Conservation (phyloP, 2,797 vertebrate genomes). For the Triplophysa bombifrons region DNA sequence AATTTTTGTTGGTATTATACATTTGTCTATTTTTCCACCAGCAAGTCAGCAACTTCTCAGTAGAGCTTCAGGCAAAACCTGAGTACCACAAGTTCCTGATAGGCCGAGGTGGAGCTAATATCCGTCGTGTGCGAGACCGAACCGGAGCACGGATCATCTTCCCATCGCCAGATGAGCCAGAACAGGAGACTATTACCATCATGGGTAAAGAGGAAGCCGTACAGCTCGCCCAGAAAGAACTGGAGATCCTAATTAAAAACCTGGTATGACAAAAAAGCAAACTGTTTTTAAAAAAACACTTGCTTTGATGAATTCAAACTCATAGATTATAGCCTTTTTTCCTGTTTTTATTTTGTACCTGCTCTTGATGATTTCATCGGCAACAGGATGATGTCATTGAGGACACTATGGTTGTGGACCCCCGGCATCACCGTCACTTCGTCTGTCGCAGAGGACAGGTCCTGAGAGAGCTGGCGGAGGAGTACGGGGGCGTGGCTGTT, state of each 20-base stretch:
- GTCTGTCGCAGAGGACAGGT: slow-evolving; percentile 80
- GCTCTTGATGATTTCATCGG: slow-evolving; percentile 8
- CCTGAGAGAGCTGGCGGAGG: slow-evolving; percentile 79
- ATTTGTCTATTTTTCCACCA: slow-evolving; percentile 49
- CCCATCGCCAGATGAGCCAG: slow-evolving; percentile 75
- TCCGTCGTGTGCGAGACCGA: slow-evolving; percentile 77
- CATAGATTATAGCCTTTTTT: neutral
- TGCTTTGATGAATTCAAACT: neutral
- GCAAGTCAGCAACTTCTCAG: slow-evolving; percentile 83
- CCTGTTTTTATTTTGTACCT: neutral
- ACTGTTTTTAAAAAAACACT: neutral
- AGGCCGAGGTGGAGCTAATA: slow-evolving; percentile 78
- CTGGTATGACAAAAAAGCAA: slow-evolving; percentile 67
- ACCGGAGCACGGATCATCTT: slow-evolving; percentile 82
- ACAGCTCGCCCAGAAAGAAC: slow-evolving; percentile 75
- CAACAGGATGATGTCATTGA: slow-evolving; percentile 83
- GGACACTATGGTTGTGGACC: slow-evolving; percentile 79
- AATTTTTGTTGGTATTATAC: neutral
- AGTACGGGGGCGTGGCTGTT: slow-evolving; percentile 82
- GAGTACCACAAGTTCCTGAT: slow-evolving; percentile 86
- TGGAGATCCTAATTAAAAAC: slow-evolving; percentile 81
- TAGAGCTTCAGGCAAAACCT: slow-evolving; percentile 77
- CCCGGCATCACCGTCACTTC: slow-evolving; percentile 80
- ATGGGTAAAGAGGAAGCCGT: slow-evolving; percentile 81
- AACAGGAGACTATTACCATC: slow-evolving; percentile 83